These are phyloP conservation scores for Tenthredo notha DNA, from an alignment of 2,888 invertebrate species.

Conservation along the genomic window DNA sequence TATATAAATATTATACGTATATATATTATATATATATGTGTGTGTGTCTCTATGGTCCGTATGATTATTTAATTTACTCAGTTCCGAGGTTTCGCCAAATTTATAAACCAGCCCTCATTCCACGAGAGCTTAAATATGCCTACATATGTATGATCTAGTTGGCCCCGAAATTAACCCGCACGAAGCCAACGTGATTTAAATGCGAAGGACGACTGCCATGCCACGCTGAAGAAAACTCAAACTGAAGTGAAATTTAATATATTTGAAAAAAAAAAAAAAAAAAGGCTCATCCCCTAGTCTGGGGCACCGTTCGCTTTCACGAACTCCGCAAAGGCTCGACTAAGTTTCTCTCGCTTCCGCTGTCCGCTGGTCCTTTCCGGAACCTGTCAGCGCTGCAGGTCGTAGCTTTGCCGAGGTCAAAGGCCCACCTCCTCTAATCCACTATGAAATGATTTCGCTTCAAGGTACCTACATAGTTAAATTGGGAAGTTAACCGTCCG, in stretches of 20 bases:
- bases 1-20: background rate
- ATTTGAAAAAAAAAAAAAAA: background rate
- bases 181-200: background rate
- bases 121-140: background rate
- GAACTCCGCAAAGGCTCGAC: slow-evolving; percentile 29
- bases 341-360: slow-evolving; percentile 24
- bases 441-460: slow-evolving; percentile 2
- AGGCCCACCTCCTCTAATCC: slow-evolving; percentile 19
- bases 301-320: slow-evolving; percentile 3
- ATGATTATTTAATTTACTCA: background rate
- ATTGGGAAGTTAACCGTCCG: slow-evolving; percentile 23
- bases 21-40: background rate
- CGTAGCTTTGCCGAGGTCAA: slow-evolving; percentile 9
- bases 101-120: background rate
- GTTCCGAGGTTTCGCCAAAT: background rate
- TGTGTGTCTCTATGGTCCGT: background rate
- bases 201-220: background rate
- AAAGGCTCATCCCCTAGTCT: background rate
- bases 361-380: slow-evolving; percentile 28
- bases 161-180: background rate
- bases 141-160: background rate
- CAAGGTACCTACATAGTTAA: background rate
- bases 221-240: background rate
- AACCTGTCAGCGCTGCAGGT: slow-evolving; percentile 12
- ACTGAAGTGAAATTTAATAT: slow-evolving; percentile 21